These are phyloP conservation scores for Saccopteryx leptura DNA, from an alignment of 2,113 vertebrate species.

Conservation along the genomic window DNA sequence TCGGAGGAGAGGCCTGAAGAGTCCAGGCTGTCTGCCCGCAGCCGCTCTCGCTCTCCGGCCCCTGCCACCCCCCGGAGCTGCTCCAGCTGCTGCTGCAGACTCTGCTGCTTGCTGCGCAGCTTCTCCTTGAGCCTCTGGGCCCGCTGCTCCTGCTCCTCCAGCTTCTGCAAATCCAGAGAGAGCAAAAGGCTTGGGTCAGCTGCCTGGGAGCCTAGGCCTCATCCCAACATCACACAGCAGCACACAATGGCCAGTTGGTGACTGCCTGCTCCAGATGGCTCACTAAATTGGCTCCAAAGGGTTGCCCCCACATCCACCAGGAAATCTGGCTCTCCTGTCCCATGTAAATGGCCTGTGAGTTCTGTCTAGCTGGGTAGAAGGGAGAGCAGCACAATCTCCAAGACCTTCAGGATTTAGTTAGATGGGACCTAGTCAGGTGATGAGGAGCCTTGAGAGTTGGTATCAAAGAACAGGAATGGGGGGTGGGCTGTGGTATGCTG, in stretches of 20 bases:
- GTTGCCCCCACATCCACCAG: neutral
- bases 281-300: neutral
- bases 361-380: neutral
- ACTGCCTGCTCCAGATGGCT: neutral
- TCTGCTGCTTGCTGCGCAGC: slow-evolving; percentile 92
- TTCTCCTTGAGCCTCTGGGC: slow-evolving; percentile 92
- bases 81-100: slow-evolving; percentile 91
- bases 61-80: slow-evolving; percentile 86
- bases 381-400: neutral
- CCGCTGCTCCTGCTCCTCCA: slow-evolving; percentile 94
- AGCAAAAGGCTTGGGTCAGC: neutral
- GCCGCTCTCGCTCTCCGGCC: slow-evolving; percentile 84
- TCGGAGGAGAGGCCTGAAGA: slow-evolving; percentile 94
- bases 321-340: neutral
- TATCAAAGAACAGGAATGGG: neutral
- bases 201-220: neutral
- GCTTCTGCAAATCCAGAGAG: slow-evolving; percentile 88
- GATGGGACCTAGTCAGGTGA: no score
- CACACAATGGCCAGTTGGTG: fast-evolving
- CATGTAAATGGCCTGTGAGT: neutral
- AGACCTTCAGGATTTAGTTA: neutral
- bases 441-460: neutral
- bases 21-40: slow-evolving; percentile 93
- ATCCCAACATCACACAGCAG: fast-evolving
- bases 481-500: neutral